phyloP scores from a whole-genome alignment of 2,797 vertebrate species.

The Propithecus deckenii region DNA sequence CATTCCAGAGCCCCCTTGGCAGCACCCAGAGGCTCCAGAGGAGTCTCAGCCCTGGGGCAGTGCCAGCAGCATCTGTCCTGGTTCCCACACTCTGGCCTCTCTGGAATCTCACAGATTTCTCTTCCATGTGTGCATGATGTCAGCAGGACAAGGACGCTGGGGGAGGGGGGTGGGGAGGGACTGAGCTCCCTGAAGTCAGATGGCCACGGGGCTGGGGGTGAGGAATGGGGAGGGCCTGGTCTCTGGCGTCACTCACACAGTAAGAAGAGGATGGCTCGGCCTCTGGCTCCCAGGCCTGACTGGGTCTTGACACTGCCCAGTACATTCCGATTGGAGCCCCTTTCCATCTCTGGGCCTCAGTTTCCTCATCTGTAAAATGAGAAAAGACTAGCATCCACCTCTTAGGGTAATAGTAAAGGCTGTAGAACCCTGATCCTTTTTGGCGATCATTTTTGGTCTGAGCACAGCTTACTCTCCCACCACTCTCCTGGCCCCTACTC shows the following conservation, averaged over 20 bases:
- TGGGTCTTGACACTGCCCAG: not conserved
- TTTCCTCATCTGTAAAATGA: not conserved
- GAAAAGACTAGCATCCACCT: not conserved
- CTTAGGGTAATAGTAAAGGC: not conserved
- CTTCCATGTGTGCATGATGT: constrained; percentile 60
- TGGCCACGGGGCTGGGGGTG: not conserved
- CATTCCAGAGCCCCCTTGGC: constrained; percentile 74
- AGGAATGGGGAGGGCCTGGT: no score
- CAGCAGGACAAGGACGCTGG: constrained; percentile 44
- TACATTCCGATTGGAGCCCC: not conserved
- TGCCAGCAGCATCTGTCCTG: constrained; percentile 65
- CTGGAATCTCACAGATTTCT: constrained; percentile 71
- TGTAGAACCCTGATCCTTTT: not conserved
- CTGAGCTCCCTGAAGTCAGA: not conserved
- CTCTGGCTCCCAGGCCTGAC: not conserved
- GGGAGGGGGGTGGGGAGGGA: not conserved
- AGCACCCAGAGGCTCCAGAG: constrained; percentile 60
- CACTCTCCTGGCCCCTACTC: not conserved
- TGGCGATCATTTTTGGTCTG: not conserved
- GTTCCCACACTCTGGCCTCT: constrained; percentile 76
- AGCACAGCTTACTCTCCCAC: not conserved
- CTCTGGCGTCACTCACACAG: not conserved
- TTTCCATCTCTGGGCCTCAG: not conserved
- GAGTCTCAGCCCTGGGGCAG: constrained; percentile 11
- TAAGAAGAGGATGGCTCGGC: not conserved